phyloP scores from a whole-genome alignment of 92 coral and sea anemone genomes.

The Zoanthus sociatus region DNA sequence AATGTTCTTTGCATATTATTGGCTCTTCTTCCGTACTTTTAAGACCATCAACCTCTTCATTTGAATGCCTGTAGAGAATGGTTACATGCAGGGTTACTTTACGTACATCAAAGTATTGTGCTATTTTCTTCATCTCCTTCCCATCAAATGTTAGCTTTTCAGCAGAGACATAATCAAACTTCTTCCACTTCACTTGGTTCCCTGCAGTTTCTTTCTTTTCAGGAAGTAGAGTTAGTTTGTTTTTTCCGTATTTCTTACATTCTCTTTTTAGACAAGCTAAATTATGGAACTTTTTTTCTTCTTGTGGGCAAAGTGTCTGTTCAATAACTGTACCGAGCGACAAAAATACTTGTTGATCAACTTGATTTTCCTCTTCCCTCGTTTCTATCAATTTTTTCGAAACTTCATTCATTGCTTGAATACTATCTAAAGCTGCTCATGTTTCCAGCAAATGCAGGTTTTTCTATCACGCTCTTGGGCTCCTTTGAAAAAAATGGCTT shows the following conservation, averaged over 20 bases:
- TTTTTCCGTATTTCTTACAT: constrained; percentile 35
- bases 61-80: constrained; percentile 30
- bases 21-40: constrained; percentile 27
- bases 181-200: constrained; percentile 28
- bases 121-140: constrained; percentile 26
- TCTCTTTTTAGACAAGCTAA: constrained; percentile 15
- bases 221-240: constrained; percentile 33
- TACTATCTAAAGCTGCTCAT: constrained; percentile 16
- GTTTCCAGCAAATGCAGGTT: constrained; percentile 21
- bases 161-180: constrained; percentile 30
- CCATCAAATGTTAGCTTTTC: constrained; percentile 45
- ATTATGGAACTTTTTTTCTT: constrained; percentile 19
- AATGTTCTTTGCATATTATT: constrained; percentile 21
- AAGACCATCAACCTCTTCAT: constrained; percentile 35
- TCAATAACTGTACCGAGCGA: constrained; percentile 13
- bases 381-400: constrained; percentile 20
- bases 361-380: constrained; percentile 20
- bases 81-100: constrained; percentile 49
- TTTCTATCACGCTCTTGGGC: constrained; percentile 19
- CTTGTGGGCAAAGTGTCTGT: constrained; percentile 45
- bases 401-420: constrained; percentile 22
- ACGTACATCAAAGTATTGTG: constrained; percentile 27
- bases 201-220: constrained; percentile 13
- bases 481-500: constrained; percentile 24
- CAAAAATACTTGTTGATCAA: constrained; percentile 2